Conservation (phyloP, 2,888 invertebrate genomes). For the Heterodera filipjevi region DNA sequence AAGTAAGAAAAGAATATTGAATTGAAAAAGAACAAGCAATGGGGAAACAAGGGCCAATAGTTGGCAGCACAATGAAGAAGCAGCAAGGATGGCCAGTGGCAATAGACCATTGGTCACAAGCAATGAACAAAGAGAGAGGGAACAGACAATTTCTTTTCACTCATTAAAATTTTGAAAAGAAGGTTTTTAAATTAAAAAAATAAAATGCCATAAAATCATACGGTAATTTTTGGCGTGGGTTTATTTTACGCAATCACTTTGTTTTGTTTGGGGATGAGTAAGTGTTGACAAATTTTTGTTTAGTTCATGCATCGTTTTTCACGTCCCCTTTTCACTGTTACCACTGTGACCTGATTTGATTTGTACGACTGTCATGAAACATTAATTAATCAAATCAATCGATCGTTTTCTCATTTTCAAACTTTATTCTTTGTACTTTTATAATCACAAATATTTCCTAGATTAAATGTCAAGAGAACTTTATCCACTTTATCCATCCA, state of each 20-base stretch:
- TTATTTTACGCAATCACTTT: not conserved
- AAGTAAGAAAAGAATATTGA: not conserved
- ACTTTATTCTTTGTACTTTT: too few relatives aligned
- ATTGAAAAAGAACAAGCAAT: not conserved
- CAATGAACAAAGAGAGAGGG: not conserved
- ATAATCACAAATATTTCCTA: too few relatives aligned
- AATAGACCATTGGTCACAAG: not conserved
- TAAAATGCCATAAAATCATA: not conserved
- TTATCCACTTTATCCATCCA: slow-evolving; percentile 40
- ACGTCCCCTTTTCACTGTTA: not conserved
- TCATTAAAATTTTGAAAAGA: not conserved
- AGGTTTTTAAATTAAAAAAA: not conserved
- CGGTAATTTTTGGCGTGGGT: not conserved
- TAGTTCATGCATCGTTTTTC: not conserved
- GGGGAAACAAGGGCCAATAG: not conserved
- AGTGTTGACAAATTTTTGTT: not conserved
- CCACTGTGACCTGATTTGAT: not conserved
- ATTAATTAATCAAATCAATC: slow-evolving; percentile 12
- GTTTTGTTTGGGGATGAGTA: not conserved
- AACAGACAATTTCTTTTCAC: not conserved
- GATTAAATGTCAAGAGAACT: slow-evolving; percentile 22
- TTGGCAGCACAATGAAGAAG: not conserved
- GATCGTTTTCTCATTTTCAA: too few relatives aligned
- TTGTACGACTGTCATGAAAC: not conserved
- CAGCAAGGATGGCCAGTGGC: not conserved